A percentile compares a stretch with the other conserved stretches of the same genome.
These are phyloP conservation scores for Sebastes hubbsi DNA, from an alignment of 2,797 vertebrate genomes.

Conservation along the genomic window DNA sequence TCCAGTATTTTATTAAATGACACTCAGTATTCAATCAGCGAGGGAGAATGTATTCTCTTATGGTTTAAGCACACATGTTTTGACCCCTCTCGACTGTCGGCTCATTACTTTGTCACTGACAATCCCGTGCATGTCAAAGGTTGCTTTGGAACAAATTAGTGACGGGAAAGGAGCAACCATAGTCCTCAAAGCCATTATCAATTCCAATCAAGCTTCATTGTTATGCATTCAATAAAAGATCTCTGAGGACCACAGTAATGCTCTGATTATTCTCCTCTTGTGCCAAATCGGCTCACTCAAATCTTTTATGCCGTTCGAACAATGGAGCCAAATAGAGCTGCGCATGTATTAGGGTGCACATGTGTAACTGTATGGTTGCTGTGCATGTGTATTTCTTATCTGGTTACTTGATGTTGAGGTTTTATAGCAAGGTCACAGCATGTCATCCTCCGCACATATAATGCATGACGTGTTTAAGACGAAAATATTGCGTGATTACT, in stretches of 20 bases:
- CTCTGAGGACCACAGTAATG: constrained; percentile 73
- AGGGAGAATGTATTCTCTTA: background rate
- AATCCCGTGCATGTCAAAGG: constrained; percentile 74
- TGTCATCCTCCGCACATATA: background rate
- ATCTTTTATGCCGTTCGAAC: constrained; percentile 68
- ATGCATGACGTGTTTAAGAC: background rate
- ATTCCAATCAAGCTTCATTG: constrained; percentile 84
- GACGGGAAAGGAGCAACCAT: constrained; percentile 62
- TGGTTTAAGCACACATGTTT: constrained; percentile 49
- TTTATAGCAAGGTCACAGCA: background rate
- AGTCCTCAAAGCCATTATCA: constrained; percentile 79
- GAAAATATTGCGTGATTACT: constrained; percentile 1
- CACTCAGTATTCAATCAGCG: constrained; percentile 3
- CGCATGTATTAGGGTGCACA: background rate
- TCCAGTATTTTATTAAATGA: constrained; percentile 15
- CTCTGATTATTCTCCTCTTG: constrained; percentile 78
- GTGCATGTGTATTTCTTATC: background rate
- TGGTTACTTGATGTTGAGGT: background rate
- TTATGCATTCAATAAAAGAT: constrained; percentile 81
- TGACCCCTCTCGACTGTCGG: constrained; percentile 44
- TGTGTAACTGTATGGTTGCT: background rate
- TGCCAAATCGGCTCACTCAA: constrained; percentile 76
- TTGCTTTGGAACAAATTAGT: constrained; percentile 80
- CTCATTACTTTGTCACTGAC: constrained; percentile 73
- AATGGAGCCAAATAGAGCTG: constrained; percentile 54